Evolutionary conservation across 92 coral and sea anemone genomes (phyloP).

Genomic region (Parazoanthus atlanticus): DNA sequence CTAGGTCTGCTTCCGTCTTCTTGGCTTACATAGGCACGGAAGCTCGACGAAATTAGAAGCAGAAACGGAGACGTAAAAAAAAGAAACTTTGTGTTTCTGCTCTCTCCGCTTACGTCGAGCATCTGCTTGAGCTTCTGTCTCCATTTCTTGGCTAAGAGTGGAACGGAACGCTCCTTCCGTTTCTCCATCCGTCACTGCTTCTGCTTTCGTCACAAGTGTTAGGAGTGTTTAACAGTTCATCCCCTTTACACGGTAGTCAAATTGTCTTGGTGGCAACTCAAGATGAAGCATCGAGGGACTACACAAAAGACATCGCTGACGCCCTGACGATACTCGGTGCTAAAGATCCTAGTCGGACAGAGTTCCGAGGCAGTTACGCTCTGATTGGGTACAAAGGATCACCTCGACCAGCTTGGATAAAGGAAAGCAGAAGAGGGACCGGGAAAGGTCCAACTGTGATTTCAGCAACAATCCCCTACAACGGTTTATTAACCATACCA

Average conservation of each 20-base stretch:
- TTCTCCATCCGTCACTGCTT: too few relatives aligned
- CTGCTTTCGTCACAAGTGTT: too few relatives aligned
- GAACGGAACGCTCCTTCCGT: too few relatives aligned
- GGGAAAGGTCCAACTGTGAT: not conserved
- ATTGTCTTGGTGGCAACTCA: slow-evolving; percentile 23
- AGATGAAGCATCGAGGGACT: not conserved
- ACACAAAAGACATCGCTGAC: not conserved
- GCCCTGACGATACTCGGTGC: not conserved
- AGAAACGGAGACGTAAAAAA: too few relatives aligned
- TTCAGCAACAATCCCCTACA: not conserved
- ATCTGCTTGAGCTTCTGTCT: too few relatives aligned
- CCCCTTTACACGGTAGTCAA: not conserved
- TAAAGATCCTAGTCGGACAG: not conserved
- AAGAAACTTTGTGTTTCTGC: too few relatives aligned
- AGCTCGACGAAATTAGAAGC: too few relatives aligned
- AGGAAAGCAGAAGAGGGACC: not conserved
- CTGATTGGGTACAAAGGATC: slow-evolving; percentile 20
- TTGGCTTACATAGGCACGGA: too few relatives aligned
- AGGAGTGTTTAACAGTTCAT: too few relatives aligned
- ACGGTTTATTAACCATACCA: not conserved
- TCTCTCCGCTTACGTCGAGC: too few relatives aligned
- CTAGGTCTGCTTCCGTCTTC: too few relatives aligned
- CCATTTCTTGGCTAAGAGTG: too few relatives aligned
- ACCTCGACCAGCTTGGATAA: slow-evolving; percentile 16
- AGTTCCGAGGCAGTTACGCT: not conserved